Conservation (phyloP, 2,797 vertebrate species). For the Siniperca scherzeri region DNA sequence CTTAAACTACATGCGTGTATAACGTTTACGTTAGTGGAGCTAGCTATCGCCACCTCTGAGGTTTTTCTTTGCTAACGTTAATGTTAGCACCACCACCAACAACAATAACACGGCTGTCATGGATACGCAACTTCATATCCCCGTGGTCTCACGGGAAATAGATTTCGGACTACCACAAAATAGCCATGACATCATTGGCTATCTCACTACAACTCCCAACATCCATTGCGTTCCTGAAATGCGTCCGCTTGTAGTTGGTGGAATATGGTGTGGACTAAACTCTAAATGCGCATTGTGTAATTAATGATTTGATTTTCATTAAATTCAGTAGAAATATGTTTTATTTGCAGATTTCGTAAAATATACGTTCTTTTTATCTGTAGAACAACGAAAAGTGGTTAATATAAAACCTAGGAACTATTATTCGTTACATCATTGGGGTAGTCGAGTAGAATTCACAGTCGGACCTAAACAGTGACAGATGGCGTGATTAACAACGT, state of each 20-base stretch:
- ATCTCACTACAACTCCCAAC: constrained; percentile 60
- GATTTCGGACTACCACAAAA: constrained; percentile 43
- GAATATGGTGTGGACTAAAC: background rate
- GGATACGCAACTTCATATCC: constrained; percentile 77
- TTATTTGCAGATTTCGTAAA: background rate
- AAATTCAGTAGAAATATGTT: background rate
- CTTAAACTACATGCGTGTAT: constrained; percentile 1
- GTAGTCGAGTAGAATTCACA: constrained; percentile 42
- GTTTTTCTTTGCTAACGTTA: constrained; percentile 60
- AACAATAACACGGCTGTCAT: constrained; percentile 86
- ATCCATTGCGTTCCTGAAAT: constrained; percentile 48
- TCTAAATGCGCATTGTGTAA: background rate
- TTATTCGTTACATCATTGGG: background rate
- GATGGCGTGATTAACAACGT: constrained; percentile 52
- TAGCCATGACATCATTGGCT: fast-evolving
- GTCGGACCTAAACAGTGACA: constrained; percentile 68
- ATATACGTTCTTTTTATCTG: background rate
- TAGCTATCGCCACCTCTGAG: constrained; percentile 13
- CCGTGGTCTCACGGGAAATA: constrained; percentile 75
- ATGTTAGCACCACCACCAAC: constrained; percentile 67
- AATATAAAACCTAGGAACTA: constrained; percentile 56
- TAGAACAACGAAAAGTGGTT: background rate
- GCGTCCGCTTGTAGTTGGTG: constrained; percentile 6
- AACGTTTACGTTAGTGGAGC: constrained; percentile 23
- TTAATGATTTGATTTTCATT: fast-evolving